Conservation (phyloP, 2,888 invertebrate species). For the Agonopterix alstromeriana region DNA sequence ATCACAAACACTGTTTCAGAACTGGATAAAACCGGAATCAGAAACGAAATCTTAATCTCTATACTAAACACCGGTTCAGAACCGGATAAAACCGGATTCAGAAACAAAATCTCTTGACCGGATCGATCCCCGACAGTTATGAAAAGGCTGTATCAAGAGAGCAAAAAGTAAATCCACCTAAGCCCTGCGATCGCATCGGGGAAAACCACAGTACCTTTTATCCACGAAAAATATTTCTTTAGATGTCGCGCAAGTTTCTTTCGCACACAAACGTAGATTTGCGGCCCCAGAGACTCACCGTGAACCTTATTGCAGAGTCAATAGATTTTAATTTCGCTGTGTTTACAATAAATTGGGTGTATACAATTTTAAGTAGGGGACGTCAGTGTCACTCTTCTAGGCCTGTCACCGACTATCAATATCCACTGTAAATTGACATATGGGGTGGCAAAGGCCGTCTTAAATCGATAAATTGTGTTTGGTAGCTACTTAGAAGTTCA, state of each 20-base stretch:
- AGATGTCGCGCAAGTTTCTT: constrained; percentile 50
- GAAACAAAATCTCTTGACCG: constrained; percentile 48
- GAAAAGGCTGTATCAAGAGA: constrained; percentile 54
- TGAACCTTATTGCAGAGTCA: neutral
- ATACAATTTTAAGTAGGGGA: constrained; percentile 39
- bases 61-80: constrained; percentile 5
- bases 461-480: constrained; percentile 69
- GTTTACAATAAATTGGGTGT: constrained; percentile 5
- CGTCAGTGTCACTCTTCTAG: constrained; percentile 31
- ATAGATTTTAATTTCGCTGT: constrained; percentile 21
- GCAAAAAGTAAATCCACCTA: constrained; percentile 50
- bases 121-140: constrained; percentile 64
- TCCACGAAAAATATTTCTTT: constrained; percentile 59
- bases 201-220: constrained; percentile 56
- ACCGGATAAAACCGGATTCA: constrained; percentile 47
- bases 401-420: constrained; percentile 70
- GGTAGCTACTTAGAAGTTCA: constrained; percentile 60
- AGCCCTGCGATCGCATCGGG: constrained; percentile 35
- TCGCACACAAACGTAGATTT: constrained; percentile 22
- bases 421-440: constrained; percentile 65
- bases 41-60: constrained; percentile 35
- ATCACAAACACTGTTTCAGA: constrained; percentile 9
- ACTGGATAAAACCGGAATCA: constrained; percentile 46
- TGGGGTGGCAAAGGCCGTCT: constrained; percentile 63
- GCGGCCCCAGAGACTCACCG: constrained; percentile 6